A percentile compares a stretch with the other conserved stretches of the same genome.
These are phyloP conservation scores for Parambassis ranga DNA, from an alignment of 2,797 vertebrate genomes.

Conservation along the genomic window DNA sequence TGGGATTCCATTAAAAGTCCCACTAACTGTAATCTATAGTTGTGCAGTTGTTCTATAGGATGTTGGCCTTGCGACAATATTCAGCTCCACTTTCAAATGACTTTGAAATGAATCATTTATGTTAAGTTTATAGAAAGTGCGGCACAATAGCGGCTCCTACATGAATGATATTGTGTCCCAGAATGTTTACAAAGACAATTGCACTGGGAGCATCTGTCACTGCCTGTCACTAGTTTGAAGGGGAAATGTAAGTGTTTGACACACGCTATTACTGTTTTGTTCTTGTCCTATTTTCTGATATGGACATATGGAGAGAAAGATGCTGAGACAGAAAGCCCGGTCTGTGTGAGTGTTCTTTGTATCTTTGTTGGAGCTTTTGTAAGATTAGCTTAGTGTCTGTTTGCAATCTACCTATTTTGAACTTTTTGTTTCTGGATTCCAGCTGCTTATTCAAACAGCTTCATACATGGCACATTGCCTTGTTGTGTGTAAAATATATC, in stretches of 20 bases:
- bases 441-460: too few species aligned
- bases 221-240: conserved; percentile 63
- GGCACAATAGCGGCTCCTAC: conserved; percentile 25
- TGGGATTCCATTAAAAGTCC: conserved; percentile 63
- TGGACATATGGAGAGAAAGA: neutral
- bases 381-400: too few species aligned
- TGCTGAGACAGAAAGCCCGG: neutral
- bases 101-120: conserved; percentile 61
- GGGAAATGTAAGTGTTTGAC: conserved; percentile 61
- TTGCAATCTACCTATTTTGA: too few species aligned
- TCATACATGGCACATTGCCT: too few species aligned
- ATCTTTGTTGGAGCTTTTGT: conserved; percentile 18
- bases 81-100: conserved; percentile 71
- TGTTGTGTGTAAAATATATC: too few species aligned
- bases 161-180: conserved; percentile 35
- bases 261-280: conserved; percentile 62
- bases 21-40: conserved; percentile 54
- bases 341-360: conserved; percentile 3
- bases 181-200: conserved; percentile 67
- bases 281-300: conserved; percentile 44
- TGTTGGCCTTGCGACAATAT: conserved; percentile 44
- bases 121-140: conserved; percentile 31
- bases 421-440: too few species aligned
- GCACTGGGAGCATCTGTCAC: conserved; percentile 65
- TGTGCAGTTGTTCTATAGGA: conserved; percentile 38